Percentiles rank a stretch among this genome's conserved stretches.
Evolutionary conservation across 1,140 invertebrate species (phyloP).

Genomic region (Brachionus calyciflorus): DNA sequence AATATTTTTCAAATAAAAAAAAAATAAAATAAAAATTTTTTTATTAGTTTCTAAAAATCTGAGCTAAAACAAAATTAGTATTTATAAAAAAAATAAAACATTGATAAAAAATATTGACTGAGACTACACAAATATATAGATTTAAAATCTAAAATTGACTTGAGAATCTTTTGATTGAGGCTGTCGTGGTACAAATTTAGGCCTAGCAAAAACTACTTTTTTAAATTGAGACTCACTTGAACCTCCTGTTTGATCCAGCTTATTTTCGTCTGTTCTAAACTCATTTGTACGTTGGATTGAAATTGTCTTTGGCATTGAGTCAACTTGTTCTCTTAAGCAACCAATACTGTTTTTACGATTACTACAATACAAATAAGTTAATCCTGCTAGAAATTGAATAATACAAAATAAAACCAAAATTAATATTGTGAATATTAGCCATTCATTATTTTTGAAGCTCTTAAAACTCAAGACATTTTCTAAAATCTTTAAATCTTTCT

Average conservation of each 20-base stretch:
- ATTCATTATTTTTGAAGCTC: too few relatives aligned
- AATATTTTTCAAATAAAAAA: too few relatives aligned
- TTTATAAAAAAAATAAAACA: too few relatives aligned
- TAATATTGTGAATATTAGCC: neutral
- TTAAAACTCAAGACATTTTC: too few relatives aligned
- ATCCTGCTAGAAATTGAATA: neutral
- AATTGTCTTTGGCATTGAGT: neutral
- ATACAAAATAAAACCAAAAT: neutral
- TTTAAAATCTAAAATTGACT: neutral
- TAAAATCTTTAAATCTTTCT: too few relatives aligned
- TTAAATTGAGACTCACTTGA: neutral
- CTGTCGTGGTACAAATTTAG: neutral
- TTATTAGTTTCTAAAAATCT: too few relatives aligned
- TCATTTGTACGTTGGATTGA: neutral
- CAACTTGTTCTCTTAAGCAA: neutral
- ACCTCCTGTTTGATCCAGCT: neutral
- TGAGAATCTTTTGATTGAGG: neutral
- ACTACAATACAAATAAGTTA: neutral
- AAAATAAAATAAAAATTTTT: too few relatives aligned
- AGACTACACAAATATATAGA: too few relatives aligned
- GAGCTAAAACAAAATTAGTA: too few relatives aligned
- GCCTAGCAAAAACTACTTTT: neutral
- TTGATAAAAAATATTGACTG: too few relatives aligned
- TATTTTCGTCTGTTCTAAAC: neutral
- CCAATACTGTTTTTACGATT: constrained; percentile 25